Evolutionary conservation across 2,113 vertebrate species (phyloP), one percentile per base, ranked within the genome.

Genomic region (Aegithalos caudatus): DNA sequence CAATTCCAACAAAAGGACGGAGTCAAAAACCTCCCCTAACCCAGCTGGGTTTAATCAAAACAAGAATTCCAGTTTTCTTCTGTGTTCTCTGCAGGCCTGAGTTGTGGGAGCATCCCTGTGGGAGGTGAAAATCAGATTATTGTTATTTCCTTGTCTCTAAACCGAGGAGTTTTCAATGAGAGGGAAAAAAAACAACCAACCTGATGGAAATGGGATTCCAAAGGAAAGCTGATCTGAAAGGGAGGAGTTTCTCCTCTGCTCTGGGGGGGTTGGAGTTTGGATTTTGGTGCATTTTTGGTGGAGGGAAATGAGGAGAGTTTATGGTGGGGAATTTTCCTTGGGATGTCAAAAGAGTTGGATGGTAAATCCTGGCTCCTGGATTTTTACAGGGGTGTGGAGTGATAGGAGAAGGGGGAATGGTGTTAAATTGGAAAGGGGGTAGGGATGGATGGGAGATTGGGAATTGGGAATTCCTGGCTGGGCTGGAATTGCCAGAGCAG

Each of bases 101-200:
- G 5, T 5, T 50, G 80, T 60, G 40, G 0, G 0, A 38, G 58
- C 22, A 9, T 33, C 77, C 5, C 77, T 15, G 40, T 5, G 23
- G 84, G 84, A 78, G 73, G 17, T 12, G 47, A 78, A 93, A 95
- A 58, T 14, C 54, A 60, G n/a, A 56, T 83, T 42, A 72, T 78
- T 87, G 70, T 74, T n/a, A 48, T 85, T 94, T 92, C 50, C 53
- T 50, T 44, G 57, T 14, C 47, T 54, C 25, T 60, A 18, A 69
- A 79, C 2, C 0, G 3, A 65, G 65, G 67, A 7, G 6, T 9
- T 82, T 65, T 88, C 57, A 9, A 37, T 2, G 58, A 6, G 16
- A n/a, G 40, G 12, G 40, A 40, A 12, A 57, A 48, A 54, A 78
- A 21, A 22, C 35, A 58, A 88, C n/a, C n/a, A 90, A 37, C 31